Base-by-base conservation (phyloP, 2,888 invertebrate genomes). In the Micoletzkya japonica region DNA sequence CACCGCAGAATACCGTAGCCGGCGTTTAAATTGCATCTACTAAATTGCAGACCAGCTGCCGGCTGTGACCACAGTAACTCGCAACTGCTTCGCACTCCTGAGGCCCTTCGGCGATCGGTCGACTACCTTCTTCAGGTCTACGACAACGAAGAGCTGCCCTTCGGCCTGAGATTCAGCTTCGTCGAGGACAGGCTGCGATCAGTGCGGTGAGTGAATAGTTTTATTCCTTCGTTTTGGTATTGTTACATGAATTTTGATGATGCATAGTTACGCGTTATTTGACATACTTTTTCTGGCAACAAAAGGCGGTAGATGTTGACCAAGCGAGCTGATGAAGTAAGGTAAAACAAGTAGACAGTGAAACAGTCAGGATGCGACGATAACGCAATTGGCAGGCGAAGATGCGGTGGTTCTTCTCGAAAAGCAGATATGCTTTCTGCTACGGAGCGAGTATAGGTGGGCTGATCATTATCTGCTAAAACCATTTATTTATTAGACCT, bases 161-260 rank as follows among this genome's bases (percentile, higher is more conserved):
- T 68, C 30, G 68, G 68, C 7, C 26, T 68, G 68, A 10, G 68
- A 30, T 68, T 58, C 56, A 73, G 73, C 1, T 79, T 79, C 44
- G 76, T 77, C 14, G 72, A 72, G 17, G 79, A 79, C 67, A 74
- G 79, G 44, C 61, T 79, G 14, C 67, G 79, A 44, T 69, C 79
- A 10, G 74, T 79, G 24, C 37, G 68, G 68, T 68, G 14, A 17
- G 58, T 58, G 10, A 20, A n/a, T 2, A 17, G 2, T 63, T n/a
- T 14, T 10, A 4, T 61, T 50, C 34, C 17, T n/a, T 2, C n/a
- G n/a, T n/a, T n/a, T n/a, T n/a, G n/a, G n/a, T n/a, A n/a, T n/a
- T n/a, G n/a, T n/a, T n/a, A n/a, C n/a, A n/a, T n/a, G n/a, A n/a
- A n/a, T n/a, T n/a, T n/a, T n/a, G n/a, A n/a, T n/a, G n/a, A n/a